phyloP scores from a whole-genome alignment of 2,797 vertebrate species.

The Otus scops region DNA sequence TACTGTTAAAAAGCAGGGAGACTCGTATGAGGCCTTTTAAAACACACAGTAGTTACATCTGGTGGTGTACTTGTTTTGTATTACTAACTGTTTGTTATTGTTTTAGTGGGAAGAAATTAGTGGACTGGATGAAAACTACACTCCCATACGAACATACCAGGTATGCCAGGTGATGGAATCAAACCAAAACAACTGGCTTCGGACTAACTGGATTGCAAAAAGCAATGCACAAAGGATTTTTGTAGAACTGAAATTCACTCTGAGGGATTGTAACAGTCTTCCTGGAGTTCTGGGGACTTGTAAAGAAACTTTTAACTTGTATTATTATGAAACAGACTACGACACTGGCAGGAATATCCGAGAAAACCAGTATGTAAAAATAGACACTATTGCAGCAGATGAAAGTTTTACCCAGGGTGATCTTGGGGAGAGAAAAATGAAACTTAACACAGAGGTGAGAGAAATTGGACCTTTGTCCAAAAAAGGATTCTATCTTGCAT shows the following conservation, averaged over 20 bases:
- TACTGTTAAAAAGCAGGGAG: not conserved
- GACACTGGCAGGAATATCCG: conserved; percentile 95
- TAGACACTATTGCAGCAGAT: conserved; percentile 99
- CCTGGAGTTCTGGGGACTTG: conserved; percentile 97
- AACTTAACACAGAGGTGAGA: conserved; percentile 97
- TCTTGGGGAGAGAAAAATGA: conserved; percentile 98
- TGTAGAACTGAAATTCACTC: conserved; percentile 99
- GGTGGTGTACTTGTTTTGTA: not conserved
- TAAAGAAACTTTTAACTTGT: conserved; percentile 99
- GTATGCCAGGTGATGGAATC: conserved; percentile 99
- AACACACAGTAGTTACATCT: not conserved
- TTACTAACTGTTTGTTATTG: conserved; percentile 60
- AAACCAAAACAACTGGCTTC: conserved; percentile 99
- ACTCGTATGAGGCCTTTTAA: not conserved
- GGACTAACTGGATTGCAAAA: conserved; percentile 99
- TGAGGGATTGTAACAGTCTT: conserved; percentile 99
- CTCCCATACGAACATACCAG: conserved; percentile 97
- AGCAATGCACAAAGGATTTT: conserved; percentile 98
- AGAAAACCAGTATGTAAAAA: conserved; percentile 97
- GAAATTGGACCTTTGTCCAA: conserved; percentile 95
- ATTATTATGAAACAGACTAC: conserved; percentile 98
- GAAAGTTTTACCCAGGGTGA: conserved; percentile 99
- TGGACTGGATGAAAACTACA: conserved; percentile 98
- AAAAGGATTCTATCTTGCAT: conserved; percentile 97
- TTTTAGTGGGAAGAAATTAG: conserved; percentile 99